Conservation (phyloP, 1,140 invertebrate species). For the Drusus annulatus region DNA sequence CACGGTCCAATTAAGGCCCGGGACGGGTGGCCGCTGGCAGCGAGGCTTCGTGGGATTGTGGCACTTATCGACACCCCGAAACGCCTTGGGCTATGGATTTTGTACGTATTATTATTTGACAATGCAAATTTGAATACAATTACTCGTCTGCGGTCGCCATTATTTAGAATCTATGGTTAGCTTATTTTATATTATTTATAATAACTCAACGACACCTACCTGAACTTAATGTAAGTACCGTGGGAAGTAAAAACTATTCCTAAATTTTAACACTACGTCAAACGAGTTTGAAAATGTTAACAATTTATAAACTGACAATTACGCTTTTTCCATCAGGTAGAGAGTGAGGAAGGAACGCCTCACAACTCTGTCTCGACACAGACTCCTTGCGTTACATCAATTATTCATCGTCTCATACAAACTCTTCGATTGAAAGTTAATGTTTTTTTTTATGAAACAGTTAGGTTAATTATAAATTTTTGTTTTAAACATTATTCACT, state of each 20-base stretch:
- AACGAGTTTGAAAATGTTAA: no score
- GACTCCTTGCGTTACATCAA: no score
- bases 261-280: neutral
- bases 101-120: neutral
- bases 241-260: no score
- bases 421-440: no score
- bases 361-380: no score
- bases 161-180: neutral
- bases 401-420: no score
- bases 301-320: no score
- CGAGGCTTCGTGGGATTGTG: neutral
- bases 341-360: no score
- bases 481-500: no score
- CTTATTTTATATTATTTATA: neutral
- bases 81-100: slow-evolving; percentile 28
- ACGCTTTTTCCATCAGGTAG: no score
- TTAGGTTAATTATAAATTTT: no score
- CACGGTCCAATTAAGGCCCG: slow-evolving; percentile 21
- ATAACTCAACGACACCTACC: neutral
- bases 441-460: no score
- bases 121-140: neutral
- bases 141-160: neutral
- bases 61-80: slow-evolving; percentile 23
- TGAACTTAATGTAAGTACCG: neutral
- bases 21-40: neutral